A percentile compares a stretch with the other conserved stretches of the same genome.
These are phyloP conservation scores for Threskiornis aethiopicus DNA, from an alignment of 2,797 vertebrate species.

Conservation along the genomic window DNA sequence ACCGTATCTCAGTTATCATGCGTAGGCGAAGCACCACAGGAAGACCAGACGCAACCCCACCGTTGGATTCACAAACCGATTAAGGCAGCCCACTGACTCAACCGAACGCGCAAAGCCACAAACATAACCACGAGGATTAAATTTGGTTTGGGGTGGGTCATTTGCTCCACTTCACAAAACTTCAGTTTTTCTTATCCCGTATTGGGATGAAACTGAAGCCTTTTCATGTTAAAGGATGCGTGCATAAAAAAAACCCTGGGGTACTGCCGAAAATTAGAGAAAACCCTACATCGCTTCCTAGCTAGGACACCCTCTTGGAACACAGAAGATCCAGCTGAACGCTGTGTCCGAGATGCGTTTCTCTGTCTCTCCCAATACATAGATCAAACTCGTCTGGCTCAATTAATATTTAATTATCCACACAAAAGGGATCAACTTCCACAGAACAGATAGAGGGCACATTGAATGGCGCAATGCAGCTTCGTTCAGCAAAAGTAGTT, in stretches of 20 bases:
- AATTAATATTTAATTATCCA: conserved; percentile 62
- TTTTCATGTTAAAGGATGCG: rapidly evolving
- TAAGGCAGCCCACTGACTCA: not conserved
- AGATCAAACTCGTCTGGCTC: conserved; percentile 25
- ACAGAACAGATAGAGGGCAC: conserved; percentile 55
- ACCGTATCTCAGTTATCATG: rapidly evolving
- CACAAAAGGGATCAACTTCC: conserved; percentile 60
- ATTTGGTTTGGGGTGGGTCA: rapidly evolving
- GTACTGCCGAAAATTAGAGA: not conserved
- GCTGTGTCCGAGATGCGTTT: rapidly evolving
- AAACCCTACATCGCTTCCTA: not conserved
- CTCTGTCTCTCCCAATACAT: not conserved
- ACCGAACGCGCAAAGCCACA: not conserved
- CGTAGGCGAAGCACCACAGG: rapidly evolving
- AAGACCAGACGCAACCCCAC: rapidly evolving
- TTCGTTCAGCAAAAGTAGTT: conserved; percentile 46
- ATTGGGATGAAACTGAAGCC: not conserved
- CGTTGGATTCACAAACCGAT: rapidly evolving
- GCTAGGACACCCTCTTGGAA: not conserved
- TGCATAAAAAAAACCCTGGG: rapidly evolving
- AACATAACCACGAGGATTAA: not conserved
- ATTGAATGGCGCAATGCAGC: conserved; percentile 49
- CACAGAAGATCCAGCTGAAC: not conserved
- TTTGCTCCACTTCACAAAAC: rapidly evolving
- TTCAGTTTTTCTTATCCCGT: not conserved